Conservation (phyloP, 2,113 vertebrate species). For the Xenopus laevis region DNA sequence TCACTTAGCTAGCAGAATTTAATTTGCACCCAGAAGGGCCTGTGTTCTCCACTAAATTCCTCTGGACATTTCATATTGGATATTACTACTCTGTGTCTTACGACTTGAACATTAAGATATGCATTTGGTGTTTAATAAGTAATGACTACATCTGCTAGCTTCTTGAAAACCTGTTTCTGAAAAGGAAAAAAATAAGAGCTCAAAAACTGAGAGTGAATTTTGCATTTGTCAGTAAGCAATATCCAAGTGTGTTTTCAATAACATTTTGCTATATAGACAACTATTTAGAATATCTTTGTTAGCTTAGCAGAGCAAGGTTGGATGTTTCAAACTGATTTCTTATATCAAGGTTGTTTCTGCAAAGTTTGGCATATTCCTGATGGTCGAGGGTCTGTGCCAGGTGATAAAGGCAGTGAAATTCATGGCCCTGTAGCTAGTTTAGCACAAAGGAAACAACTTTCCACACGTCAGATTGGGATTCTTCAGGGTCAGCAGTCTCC, state of each 20-base stretch:
- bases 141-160: constrained; percentile 35
- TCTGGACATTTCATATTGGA: constrained; percentile 19
- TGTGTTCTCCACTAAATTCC: constrained; percentile 16
- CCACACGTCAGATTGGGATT: background rate
- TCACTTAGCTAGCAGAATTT: background rate
- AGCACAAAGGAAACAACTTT: constrained; percentile 3
- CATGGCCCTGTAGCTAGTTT: constrained; percentile 1
- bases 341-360: constrained; percentile 4
- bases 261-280: background rate
- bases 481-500: background rate
- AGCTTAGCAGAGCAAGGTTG: background rate
- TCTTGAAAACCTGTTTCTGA: constrained; percentile 4
- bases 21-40: constrained; percentile 6
- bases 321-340: background rate
- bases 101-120: constrained; percentile 31
- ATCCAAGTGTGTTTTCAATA: background rate
- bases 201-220: background rate
- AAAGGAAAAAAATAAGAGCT: background rate
- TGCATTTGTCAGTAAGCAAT: background rate
- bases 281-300: background rate
- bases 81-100: constrained; percentile 22
- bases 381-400: background rate
- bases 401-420: constrained; percentile 11
- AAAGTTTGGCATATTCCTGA: constrained; percentile 3
- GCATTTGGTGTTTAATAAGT: constrained; percentile 32